phyloP scores from a whole-genome alignment of 1,140 invertebrate species.

The Leptoteleia sp. region DNA sequence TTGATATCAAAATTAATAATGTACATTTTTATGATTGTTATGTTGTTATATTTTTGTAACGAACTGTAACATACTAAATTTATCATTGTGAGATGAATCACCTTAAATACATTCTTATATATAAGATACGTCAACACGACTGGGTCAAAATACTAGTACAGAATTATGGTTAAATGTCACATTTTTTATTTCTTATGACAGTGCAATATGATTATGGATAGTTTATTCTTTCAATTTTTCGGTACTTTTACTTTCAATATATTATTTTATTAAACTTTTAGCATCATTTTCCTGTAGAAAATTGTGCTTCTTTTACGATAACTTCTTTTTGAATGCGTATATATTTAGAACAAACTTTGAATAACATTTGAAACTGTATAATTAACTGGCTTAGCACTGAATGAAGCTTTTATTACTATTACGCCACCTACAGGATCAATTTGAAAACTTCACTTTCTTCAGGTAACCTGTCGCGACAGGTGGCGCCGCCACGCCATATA shows the following conservation, averaged over 20 bases:
- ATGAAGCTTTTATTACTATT: slow-evolving; percentile 45
- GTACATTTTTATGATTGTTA: no score
- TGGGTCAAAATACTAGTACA: background rate
- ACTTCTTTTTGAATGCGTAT: slow-evolving; percentile 34
- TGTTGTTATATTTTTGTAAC: no score
- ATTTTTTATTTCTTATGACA: background rate
- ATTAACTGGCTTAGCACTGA: slow-evolving; percentile 49
- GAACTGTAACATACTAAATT: no score
- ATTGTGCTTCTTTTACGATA: slow-evolving; percentile 40
- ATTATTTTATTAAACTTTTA: background rate
- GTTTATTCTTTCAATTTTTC: background rate
- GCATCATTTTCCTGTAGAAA: slow-evolving; percentile 25
- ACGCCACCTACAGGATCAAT: slow-evolving; percentile 44
- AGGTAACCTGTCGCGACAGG: slow-evolving; percentile 33
- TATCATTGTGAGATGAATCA: no score
- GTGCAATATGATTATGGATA: background rate
- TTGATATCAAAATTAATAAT: no score
- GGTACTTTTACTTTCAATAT: no score
- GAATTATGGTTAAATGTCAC: background rate
- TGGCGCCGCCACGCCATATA: slow-evolving; percentile 49
- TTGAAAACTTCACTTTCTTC: slow-evolving; percentile 36
- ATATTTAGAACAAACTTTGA: slow-evolving; percentile 26
- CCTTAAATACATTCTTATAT: no score
- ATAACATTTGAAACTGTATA: slow-evolving; percentile 28
- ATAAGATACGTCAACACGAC: no score